Evolutionary conservation across 2,797 vertebrate species (phyloP).

Genomic region (Sebastes oblongus): DNA sequence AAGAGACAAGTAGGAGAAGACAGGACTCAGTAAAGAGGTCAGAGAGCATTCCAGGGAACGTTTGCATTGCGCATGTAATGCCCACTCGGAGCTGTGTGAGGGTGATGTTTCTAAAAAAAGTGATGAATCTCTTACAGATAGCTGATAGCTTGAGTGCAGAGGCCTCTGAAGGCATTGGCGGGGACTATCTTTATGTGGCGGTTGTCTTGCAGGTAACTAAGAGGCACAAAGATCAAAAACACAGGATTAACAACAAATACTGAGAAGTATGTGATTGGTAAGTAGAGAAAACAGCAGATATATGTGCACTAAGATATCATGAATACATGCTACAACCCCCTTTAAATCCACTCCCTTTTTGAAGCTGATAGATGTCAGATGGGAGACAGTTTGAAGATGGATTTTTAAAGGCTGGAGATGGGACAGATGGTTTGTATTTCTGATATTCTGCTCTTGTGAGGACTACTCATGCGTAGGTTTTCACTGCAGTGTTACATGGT

Average conservation of each 20-base stretch:
- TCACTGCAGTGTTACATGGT: constrained; percentile 5
- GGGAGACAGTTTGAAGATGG: not conserved
- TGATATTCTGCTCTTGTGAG: constrained; percentile 3
- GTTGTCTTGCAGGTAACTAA: constrained; percentile 82
- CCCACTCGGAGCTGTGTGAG: constrained; percentile 32
- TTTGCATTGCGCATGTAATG: constrained; percentile 27
- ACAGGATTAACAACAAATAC: not conserved
- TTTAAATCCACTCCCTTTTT: not conserved
- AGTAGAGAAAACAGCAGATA: not conserved
- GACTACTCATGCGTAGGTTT: constrained; percentile 4
- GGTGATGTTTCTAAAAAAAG: constrained; percentile 25
- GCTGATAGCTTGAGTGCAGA: constrained; percentile 74
- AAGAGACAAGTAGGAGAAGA: not conserved
- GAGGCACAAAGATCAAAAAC: constrained; percentile 21
- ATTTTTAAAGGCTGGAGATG: constrained; percentile 10
- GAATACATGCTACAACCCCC: not conserved
- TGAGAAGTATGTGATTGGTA: not conserved
- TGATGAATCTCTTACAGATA: constrained; percentile 76
- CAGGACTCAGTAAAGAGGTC: constrained; percentile 30
- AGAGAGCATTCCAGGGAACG: constrained; percentile 37
- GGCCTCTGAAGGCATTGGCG: constrained; percentile 81
- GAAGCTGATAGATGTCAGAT: constrained; percentile 10
- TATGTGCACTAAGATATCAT: not conserved
- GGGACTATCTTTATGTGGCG: constrained; percentile 75
- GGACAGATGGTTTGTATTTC: constrained; percentile 20